phyloP scores from a whole-genome alignment of 2,113 vertebrate genomes.

The Galemys pyrenaicus region DNA sequence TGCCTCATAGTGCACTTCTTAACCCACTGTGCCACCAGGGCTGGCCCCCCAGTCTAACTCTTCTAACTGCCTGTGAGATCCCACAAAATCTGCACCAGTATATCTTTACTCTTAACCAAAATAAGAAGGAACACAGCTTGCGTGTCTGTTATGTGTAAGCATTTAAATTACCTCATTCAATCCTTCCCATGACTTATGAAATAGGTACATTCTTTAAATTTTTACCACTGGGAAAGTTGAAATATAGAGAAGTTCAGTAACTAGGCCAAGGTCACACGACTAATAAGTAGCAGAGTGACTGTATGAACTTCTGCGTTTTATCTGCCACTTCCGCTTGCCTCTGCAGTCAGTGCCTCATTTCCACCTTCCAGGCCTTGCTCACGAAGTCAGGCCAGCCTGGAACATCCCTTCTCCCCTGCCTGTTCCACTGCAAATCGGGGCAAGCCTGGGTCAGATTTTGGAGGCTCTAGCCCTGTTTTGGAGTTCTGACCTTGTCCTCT shows the following conservation, averaged over 20 bases:
- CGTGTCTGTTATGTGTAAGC: not conserved
- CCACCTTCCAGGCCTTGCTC: not conserved
- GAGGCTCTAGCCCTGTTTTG: not conserved
- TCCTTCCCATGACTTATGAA: not conserved
- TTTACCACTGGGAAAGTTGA: not conserved
- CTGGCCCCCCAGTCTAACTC: not conserved
- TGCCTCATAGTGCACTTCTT: no score
- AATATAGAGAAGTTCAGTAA: not conserved
- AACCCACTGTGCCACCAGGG: no score
- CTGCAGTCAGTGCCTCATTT: no score
- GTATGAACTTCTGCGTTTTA: fast-evolving
- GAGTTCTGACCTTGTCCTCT: not conserved
- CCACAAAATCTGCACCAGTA: not conserved
- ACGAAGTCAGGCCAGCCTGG: no score
- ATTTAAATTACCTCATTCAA: not conserved
- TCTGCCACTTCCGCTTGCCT: fast-evolving
- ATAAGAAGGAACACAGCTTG: not conserved
- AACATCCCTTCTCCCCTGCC: not conserved
- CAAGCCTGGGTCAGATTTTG: not conserved
- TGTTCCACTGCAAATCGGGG: not conserved
- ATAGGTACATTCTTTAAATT: not conserved
- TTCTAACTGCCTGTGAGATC: not conserved
- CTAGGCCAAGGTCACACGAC: not conserved
- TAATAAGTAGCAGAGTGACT: not conserved
- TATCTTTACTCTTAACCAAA: not conserved